Base-by-base conservation (phyloP, 2,113 vertebrate genomes). In the Hippoglossus stenolepis region DNA sequence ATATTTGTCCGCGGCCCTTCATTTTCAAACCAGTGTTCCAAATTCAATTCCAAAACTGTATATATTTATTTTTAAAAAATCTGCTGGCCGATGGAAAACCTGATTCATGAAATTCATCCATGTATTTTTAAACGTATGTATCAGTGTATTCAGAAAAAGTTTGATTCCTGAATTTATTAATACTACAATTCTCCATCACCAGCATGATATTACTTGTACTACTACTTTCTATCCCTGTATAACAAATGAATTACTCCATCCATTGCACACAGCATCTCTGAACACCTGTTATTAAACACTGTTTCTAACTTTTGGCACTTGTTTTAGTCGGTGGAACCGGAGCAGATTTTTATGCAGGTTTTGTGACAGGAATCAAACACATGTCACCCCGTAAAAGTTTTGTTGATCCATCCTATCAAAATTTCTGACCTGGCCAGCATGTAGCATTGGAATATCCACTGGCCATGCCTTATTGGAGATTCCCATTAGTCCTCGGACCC, bases 221-320 rank as follows among this genome's bases (percentile, higher is more conserved):
- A 43, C 54, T 71, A 2, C 60, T 70, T 35, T 45, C 2, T 20
- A 18, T 23, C 49, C 3, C 2, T 38, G 12, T 40, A 20, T 23
- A 15, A 38, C 5, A 71, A 76, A 75, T 57, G 8, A 68, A 77
- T 8, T 6, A 43, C 43, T 54, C 23, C 56, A 68, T 35, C 58
- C n/a, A 35, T 47, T 18, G 24, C 4, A n/a, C 47, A 11, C n/a
- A 35, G 47, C 9, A 60, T 31, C 38, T 56, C 26, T 38, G 23
- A 43, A 14, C 57, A 66, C 5, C 2, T 5, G 4, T 45, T 17
- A 69, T 43, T 67, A 35, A 65, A 31, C 18, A 56, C 31, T 59
- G 38, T 54, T 47, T 35, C 12, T 40, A 26, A 49, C 23, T 68
- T 40, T 51, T 57, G 17, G 18, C 23, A 57, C 10, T 47, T 47